phyloP scores from a whole-genome alignment of 2,797 vertebrate genomes.

The Liparis tanakae region DNA sequence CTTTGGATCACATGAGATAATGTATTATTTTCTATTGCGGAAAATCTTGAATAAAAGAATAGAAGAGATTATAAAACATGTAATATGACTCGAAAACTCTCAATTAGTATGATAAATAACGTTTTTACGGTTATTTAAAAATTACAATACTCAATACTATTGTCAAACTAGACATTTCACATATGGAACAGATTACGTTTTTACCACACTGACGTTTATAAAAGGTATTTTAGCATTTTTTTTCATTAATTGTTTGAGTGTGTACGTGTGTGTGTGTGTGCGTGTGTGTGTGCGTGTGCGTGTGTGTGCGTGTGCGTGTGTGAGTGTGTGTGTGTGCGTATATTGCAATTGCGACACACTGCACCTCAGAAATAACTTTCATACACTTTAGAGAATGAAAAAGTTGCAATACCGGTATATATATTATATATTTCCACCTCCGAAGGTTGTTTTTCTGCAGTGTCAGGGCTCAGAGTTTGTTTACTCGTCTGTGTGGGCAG shows the following conservation, averaged over 20 bases:
- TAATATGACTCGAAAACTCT: neutral
- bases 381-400: slow-evolving; percentile 21
- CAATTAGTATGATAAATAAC: neutral
- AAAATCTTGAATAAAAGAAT: neutral
- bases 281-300: too few species aligned
- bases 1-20: slow-evolving; percentile 67
- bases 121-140: neutral
- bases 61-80: neutral
- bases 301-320: neutral
- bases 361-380: neutral
- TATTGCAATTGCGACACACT: neutral
- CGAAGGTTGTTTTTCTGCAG: slow-evolving; percentile 58
- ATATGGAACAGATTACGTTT: neutral
- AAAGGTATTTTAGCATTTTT: neutral
- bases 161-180: neutral
- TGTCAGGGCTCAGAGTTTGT: slow-evolving; percentile 63
- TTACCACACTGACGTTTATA: neutral
- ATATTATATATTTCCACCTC: slow-evolving; percentile 47
- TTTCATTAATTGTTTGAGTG: neutral
- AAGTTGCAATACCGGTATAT: slow-evolving; percentile 1
- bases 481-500: slow-evolving; percentile 66
- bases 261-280: neutral
- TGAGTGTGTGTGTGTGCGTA: neutral
- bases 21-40: neutral
- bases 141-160: neutral